Base-by-base conservation (phyloP, 1,140 invertebrate genomes). In the Drosophila miranda region DNA sequence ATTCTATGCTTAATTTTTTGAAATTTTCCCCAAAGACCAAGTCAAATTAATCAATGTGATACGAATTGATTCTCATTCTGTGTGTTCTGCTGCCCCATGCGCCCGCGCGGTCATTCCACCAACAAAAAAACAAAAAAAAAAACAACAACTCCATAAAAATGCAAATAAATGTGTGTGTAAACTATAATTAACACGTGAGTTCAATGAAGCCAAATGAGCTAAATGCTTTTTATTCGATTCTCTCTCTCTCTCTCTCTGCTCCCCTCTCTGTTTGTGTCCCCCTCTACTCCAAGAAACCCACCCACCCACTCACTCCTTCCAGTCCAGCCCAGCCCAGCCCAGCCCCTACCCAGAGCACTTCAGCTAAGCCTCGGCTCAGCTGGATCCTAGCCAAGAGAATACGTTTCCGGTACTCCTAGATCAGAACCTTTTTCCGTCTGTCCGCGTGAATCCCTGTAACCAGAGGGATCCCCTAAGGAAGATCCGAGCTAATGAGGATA, bases 161-260 rank as follows among this genome's bases (percentile, higher is more conserved):
- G 62, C 75, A 71, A 78, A 69, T 52, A 62, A 63, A 64, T 75
- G 63, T 83, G 79, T 82, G 55, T 71, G 34, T 71, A 72, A 70
- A 75, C 63, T 61, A 74, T 82, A 78, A 78, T 83, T 79, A 83
- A 83, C 79, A 83, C 58, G 79, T 83, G 79, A 83, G 79, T 83
- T 83, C 60, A 79, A 84, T 75, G 45, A 78, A 62, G 48, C 55
- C 49, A 58, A 61, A 54, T 75, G 42, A 68, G 66, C 49, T 28
- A 58, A 48, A 56, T 76, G 71, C 64, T 67, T 71, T 71, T 78
- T 78, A 77, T 77, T 72, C 70, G 38, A 55, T 72, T 76, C 26
- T 67, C 30, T 55, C 46, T 53, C 14, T 68, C 26, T 50, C 28
- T 55, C 42, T 54, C n/a, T 68, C 26, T 16, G 13, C 23, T 9